Percentiles rank a stretch among this genome's conserved stretches.
Conservation (phyloP, 2,113 vertebrate genomes). For the Todiramphus saurophagus region DNA sequence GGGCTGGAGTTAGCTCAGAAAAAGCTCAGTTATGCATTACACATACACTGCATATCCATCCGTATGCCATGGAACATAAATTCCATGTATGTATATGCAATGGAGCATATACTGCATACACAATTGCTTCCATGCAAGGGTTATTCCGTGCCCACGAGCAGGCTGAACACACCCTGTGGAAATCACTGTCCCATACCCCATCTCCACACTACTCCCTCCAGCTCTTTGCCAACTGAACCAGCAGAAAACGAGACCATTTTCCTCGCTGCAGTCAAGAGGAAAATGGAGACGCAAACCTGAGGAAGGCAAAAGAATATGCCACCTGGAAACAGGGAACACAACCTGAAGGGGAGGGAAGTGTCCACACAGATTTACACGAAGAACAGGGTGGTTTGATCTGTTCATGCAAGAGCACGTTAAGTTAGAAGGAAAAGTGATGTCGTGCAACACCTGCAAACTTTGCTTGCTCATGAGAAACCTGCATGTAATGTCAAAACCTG, state of each 20-base stretch:
- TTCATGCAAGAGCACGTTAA: not conserved
- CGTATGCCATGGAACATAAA: not conserved
- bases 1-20: not conserved
- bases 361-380: not conserved
- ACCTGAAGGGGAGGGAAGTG: not conserved
- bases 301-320: not conserved
- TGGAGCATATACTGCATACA: accelerated
- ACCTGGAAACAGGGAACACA: not conserved
- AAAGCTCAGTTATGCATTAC: not conserved
- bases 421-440: not conserved
- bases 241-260: not conserved
- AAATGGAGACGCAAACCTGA: not conserved
- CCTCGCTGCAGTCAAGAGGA: not conserved
- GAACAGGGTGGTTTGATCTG: not conserved
- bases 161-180: not conserved
- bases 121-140: not conserved
- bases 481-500: not conserved
- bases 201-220: not conserved
- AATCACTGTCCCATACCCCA: not conserved
- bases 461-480: not conserved
- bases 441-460: not conserved
- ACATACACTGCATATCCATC: too few relatives aligned
- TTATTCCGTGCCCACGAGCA: not conserved
- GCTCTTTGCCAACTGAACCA: not conserved
- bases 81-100: not conserved